Base-by-base conservation (phyloP, 2,888 invertebrate species). In the Drosophila paranaensis region DNA sequence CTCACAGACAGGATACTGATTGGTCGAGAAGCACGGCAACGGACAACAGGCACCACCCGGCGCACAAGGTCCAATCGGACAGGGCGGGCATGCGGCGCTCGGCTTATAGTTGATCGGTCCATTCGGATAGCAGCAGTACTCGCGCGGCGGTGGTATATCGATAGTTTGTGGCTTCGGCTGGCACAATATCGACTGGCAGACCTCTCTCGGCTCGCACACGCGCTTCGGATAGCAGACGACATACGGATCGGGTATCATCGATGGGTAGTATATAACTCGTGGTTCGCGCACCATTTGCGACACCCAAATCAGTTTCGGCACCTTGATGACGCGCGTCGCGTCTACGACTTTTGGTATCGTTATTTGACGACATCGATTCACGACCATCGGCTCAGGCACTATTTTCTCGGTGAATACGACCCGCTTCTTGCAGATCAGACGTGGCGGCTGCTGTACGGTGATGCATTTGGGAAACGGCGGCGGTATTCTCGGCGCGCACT, bases 141-240 rank as follows among this genome's bases (percentile, higher is more conserved):
- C 91, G n/a, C 78, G 64, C 6, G 92, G 90, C n/a, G 90, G 89
- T 16, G 92, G 92, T 60, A 92, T 80, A 77, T 91, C 91, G 35
- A 92, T 74, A 0, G 88, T 83, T 74, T 92, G 66, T 13, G 66
- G 66, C 68, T 66, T 66, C 13, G 66, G 66, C 46, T 66, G 66
- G 48, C 66, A 66, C 20, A 66, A 20, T 48, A 66, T 68, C 40
- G 66, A 68, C 27, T 66, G 66, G 4, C 66, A 66, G 46, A 66
- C 66, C 48, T 66, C 66, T 3, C 66, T 68, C 2, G 66, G 66
- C 42, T 66, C 66, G 11, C 55, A 54, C 3, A 66, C 66, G 0
- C 66, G 66, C 40, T 66, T 66, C 40, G 66, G 69, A 68, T 66
- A 66, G 66, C 66, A 66, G 6, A 66, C 66, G 11, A 66, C 66